Evolutionary conservation across 1,140 invertebrate genomes (phyloP).

Genomic region (Doryteuthis pealeii): DNA sequence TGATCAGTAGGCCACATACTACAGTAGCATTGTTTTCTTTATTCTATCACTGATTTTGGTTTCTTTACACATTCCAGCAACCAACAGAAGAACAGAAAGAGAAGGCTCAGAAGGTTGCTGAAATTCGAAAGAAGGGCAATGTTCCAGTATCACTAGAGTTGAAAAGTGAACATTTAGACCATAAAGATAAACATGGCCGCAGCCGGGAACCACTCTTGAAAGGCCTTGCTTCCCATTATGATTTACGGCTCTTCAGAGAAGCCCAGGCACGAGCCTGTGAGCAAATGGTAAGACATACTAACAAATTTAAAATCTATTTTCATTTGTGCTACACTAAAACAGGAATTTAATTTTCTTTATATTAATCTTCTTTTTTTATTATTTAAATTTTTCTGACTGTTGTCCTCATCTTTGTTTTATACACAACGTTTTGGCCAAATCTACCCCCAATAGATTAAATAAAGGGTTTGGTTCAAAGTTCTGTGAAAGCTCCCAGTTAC

Average conservation of each 20-base stretch:
- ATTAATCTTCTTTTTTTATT: too few relatives aligned
- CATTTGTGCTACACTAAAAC: neutral
- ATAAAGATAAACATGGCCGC: slow-evolving; percentile 61
- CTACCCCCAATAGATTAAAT: too few relatives aligned
- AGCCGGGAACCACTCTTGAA: slow-evolving; percentile 77
- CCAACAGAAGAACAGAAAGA: slow-evolving; percentile 50
- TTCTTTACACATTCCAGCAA: neutral
- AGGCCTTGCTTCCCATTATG: slow-evolving; percentile 84
- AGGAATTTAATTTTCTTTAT: too few relatives aligned
- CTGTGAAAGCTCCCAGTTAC: too few relatives aligned
- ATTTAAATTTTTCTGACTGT: too few relatives aligned
- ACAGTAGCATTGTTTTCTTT: too few relatives aligned
- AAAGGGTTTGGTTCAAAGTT: too few relatives aligned
- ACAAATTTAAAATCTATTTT: slow-evolving; percentile 10
- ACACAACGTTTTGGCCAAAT: too few relatives aligned
- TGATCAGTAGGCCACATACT: too few relatives aligned
- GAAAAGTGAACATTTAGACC: slow-evolving; percentile 39
- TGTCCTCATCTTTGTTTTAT: too few relatives aligned
- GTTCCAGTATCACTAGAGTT: slow-evolving; percentile 41
- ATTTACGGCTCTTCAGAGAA: slow-evolving; percentile 86
- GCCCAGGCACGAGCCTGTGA: slow-evolving; percentile 89
- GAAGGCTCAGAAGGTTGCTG: slow-evolving; percentile 36
- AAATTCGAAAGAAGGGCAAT: slow-evolving; percentile 31
- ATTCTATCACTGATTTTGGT: too few relatives aligned
- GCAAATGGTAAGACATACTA: slow-evolving; percentile 42